Evolutionary conservation across 2,797 vertebrate genomes (phyloP).

Genomic region (Syngnathus acus): DNA sequence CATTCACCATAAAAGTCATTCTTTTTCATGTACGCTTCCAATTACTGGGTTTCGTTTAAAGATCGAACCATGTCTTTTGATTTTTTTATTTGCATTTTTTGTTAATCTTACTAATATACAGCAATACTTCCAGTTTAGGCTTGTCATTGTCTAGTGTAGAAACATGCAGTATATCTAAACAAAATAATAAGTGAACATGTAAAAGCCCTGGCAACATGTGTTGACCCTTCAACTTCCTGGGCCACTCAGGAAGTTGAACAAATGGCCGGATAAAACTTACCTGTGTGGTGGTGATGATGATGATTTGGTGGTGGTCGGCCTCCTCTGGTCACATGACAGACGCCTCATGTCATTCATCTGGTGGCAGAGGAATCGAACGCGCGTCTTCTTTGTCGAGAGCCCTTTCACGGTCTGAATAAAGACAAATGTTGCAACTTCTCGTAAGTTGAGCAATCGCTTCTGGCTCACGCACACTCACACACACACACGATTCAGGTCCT

Average conservation of each 20-base stretch:
- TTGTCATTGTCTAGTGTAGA: not conserved
- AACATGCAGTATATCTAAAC: not conserved
- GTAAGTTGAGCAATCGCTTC: constrained; percentile 1
- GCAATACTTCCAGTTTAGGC: too few relatives aligned
- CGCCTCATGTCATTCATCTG: not conserved
- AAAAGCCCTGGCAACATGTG: not conserved
- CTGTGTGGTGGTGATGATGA: not conserved
- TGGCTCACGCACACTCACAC: not conserved
- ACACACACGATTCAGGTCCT: not conserved
- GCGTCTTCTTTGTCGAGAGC: not conserved
- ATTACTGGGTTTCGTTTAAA: too few relatives aligned
- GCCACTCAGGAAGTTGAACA: not conserved
- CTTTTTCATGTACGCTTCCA: not conserved
- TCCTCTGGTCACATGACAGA: constrained; percentile 1
- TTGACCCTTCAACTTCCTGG: not conserved
- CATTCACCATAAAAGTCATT: not conserved
- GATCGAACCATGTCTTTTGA: too few relatives aligned
- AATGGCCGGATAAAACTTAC: not conserved
- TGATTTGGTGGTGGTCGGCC: not conserved
- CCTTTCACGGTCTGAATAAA: not conserved
- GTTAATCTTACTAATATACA: too few relatives aligned
- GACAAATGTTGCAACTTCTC: constrained; percentile 2
- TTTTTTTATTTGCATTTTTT: too few relatives aligned
- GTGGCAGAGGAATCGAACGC: not conserved
- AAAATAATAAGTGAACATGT: too few relatives aligned